Base-by-base conservation (phyloP, 2,797 vertebrate species). In the Limnodromus scolopaceus region DNA sequence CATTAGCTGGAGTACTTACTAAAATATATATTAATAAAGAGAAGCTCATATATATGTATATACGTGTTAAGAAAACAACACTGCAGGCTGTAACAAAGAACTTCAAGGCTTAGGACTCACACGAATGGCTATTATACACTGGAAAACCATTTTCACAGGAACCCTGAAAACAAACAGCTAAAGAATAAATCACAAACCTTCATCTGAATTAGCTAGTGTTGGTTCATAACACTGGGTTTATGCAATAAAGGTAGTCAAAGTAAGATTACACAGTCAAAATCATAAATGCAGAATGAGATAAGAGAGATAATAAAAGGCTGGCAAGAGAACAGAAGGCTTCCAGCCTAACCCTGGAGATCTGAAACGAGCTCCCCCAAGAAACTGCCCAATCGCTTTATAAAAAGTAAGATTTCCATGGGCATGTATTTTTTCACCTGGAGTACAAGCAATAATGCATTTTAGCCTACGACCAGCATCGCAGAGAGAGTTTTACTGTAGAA, bases 11-110 rank as follows among this genome's bases (percentile, higher is more conserved):
- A 92, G 76, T 63, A 86, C 48, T 81, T 88, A 86, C 80, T 84
- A 77, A 92, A 81, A 95, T 81, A 88, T 41, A 81, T 61, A 85
- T 86, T 80, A 92, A 93, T 77, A 93, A 94, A 91, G 39, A 83
- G 93, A 83, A 78, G 45, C 24, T 69, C 16, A 15, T n/a, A 38
- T 39, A 49, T 51, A 34, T 25, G 25, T 23, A 61, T 60, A 66
- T 13, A 32, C 46, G 61, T 4, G 55, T 77, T 76, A 69, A 65
- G 87, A 75, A 84, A 80, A 83, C 5, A 5, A 70, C 53, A 71
- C 38, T 48, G 45, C 45, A 61, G 45, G 46, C 80, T 88, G 17
- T 6, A 76, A 66, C 74, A 92, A 70, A 79, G 34, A 89, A 39
- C 61, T 89, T 66, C 51, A 76, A 87, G 51, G 64, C 70, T 84